Base-by-base conservation (phyloP, 2,113 vertebrate species). In the Blennius ocellaris region DNA sequence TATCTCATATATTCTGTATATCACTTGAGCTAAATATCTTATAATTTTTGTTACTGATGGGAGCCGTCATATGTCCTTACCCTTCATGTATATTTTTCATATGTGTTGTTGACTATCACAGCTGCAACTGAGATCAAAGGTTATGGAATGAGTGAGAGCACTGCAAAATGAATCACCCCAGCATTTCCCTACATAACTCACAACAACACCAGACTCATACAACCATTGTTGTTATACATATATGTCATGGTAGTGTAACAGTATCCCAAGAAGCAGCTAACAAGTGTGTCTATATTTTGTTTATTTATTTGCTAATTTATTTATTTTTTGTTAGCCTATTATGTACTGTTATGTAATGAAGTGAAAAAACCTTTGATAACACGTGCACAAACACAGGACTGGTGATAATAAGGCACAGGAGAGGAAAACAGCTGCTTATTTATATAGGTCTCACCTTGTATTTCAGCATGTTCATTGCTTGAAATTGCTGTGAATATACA, bases 241-340 rank as follows among this genome's bases (percentile, higher is more conserved):
- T 81, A 65, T 80, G 59, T 76, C 68, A 30, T 73, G 62, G 16
- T 65, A 47, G 48, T 69, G 58, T 72, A 71, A 69, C 59, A 68
- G 6, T 59, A 59, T 57, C 50, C 57, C 69, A 70, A 69, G 59
- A 81, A 79, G 49, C 72, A 73, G 76, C 71, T 81, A 86, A 86
- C 78, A 85, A 82, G 76, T 84, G 71, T 30, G 21, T 30, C 21
- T 30, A 30, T 30, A 2, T 30, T 30, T 30, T 30, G 21, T 30
- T 30, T 30, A 4, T 30, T 30, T 60, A 30, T 30, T 30, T 30
- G 21, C n/a, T n/a, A n/a, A n/a, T 30, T 30, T 30, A 30, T 84
- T 71, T 78, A 62, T 82, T 78, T 86, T 76, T 83, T 68, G 76
- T 77, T 86, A 83, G 80, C 85, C 66, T 81, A 75, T 88, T 85